Percentiles rank a stretch among this genome's conserved stretches.
These are phyloP conservation scores for Tylochromis polylepis DNA, from an alignment of 2,113 vertebrate species.

Conservation along the genomic window DNA sequence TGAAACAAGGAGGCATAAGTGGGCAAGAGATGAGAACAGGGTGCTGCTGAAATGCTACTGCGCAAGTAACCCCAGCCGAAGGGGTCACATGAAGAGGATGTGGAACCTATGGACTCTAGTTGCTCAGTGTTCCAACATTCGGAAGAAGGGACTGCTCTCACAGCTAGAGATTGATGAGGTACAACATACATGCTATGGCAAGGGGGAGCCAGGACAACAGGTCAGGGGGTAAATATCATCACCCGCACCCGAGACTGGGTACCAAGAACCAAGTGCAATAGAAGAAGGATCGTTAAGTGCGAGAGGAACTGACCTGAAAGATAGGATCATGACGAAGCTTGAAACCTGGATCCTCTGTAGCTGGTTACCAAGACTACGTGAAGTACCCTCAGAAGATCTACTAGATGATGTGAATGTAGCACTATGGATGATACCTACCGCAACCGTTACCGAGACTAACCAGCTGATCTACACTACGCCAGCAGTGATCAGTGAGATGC, in stretches of 20 bases:
- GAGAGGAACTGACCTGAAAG: too few species aligned
- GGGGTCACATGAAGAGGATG: not conserved
- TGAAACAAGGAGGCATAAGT: not conserved
- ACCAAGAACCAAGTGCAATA: not conserved
- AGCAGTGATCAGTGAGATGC: too few species aligned
- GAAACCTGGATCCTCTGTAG: too few species aligned
- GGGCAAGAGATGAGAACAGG: not conserved
- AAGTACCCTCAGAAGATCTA: too few species aligned
- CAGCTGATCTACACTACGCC: too few species aligned
- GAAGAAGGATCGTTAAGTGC: too few species aligned
- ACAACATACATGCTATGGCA: not conserved
- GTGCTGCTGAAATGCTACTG: not conserved
- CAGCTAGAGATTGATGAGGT: not conserved
- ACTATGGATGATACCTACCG: too few species aligned
- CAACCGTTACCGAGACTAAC: too few species aligned
- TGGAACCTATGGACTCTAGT: not conserved
- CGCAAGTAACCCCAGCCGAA: not conserved
- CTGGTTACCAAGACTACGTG: too few species aligned
- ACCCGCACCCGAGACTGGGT: not conserved
- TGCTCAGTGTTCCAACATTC: not conserved
- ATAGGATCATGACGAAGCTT: too few species aligned
- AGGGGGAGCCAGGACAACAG: not conserved
- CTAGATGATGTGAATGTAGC: too few species aligned
- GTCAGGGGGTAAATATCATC: not conserved
- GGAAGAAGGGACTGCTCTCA: not conserved